A percentile compares a stretch with the other conserved stretches of the same genome.
Evolutionary conservation across 2,797 vertebrate species (phyloP).

Genomic region (Pempheris klunzingeri): DNA sequence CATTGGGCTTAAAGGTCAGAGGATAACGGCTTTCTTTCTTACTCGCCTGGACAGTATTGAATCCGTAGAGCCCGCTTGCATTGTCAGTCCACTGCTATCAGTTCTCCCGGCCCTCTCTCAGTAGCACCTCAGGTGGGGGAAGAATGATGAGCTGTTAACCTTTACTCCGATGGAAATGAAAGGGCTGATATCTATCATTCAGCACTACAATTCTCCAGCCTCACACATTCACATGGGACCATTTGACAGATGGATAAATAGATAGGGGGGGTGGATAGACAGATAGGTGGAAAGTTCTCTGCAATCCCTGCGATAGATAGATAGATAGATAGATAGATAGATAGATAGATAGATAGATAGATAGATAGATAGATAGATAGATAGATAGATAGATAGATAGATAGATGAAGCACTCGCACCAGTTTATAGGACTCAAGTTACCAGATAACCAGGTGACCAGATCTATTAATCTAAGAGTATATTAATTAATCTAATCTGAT

Average conservation of each 20-base stretch:
- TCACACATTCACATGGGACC: conserved; percentile 42
- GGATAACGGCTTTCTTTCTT: conserved; percentile 48
- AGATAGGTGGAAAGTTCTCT: conserved; percentile 35
- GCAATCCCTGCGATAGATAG: conserved; percentile 19
- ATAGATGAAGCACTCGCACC: too few species aligned
- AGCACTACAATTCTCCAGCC: conserved; percentile 48
- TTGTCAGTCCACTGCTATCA: conserved; percentile 45
- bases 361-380: too few species aligned
- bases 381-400: too few species aligned
- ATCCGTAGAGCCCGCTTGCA: conserved; percentile 49
- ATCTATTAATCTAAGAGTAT: too few species aligned
- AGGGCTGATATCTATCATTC: conserved; percentile 71
- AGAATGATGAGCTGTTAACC: conserved; percentile 81
- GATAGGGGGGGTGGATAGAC: conserved; percentile 35
- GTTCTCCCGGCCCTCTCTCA: conserved; percentile 7
- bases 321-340: too few species aligned
- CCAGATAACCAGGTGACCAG: too few species aligned
- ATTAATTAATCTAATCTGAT: too few species aligned
- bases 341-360: too few species aligned
- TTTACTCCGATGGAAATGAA: conserved; percentile 78
- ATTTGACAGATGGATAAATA: conserved; percentile 62
- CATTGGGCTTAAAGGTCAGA: conserved; percentile 54
- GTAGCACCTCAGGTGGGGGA: conserved; percentile 51
- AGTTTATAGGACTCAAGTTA: too few species aligned
- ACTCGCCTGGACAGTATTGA: conserved; percentile 45